phyloP scores from a whole-genome alignment of 1,140 invertebrate genomes.

The Kradibia gibbosae region DNA sequence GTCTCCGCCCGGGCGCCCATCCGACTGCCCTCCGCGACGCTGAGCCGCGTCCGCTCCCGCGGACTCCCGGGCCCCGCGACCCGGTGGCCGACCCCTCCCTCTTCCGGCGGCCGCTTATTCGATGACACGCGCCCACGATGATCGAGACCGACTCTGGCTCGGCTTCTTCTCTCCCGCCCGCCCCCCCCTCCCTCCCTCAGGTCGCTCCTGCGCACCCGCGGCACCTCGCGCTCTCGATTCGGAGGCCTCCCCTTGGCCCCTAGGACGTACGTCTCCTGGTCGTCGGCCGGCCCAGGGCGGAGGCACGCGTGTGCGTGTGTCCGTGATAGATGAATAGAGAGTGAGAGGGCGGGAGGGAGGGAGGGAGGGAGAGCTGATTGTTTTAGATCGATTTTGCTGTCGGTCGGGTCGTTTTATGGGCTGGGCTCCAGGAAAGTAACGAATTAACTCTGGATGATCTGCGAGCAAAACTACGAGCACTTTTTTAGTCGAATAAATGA shows the following conservation, averaged over 20 bases:
- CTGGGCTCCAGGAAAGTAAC: not conserved
- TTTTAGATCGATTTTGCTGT: constrained; percentile 29
- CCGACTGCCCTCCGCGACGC: constrained; percentile 6
- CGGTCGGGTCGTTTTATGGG: not conserved
- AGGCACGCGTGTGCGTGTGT: not conserved
- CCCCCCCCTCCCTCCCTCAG: not conserved
- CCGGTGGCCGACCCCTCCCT: not conserved
- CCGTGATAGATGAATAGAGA: not conserved
- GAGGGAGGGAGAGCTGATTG: constrained; percentile 13
- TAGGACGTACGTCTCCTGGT: no score
- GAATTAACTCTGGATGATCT: not conserved
- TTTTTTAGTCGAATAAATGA: not conserved
- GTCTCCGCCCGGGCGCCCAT: constrained; percentile 20
- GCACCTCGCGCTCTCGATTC: constrained; percentile 33
- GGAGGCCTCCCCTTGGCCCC: no score
- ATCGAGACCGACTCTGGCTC: constrained; percentile 28
- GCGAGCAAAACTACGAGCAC: not conserved
- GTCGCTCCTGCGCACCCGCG: constrained; percentile 27
- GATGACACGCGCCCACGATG: constrained; percentile 47
- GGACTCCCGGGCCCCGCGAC: not conserved
- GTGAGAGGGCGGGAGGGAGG: not conserved
- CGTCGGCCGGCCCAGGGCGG: no score
- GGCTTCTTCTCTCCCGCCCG: not conserved
- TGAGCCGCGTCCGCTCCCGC: not conserved
- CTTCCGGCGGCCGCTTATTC: constrained; percentile 35